Evolutionary conservation across 2,888 invertebrate species (phyloP), one percentile per base, ranked within the genome.

Genomic region (Alloplasta piceator): DNA sequence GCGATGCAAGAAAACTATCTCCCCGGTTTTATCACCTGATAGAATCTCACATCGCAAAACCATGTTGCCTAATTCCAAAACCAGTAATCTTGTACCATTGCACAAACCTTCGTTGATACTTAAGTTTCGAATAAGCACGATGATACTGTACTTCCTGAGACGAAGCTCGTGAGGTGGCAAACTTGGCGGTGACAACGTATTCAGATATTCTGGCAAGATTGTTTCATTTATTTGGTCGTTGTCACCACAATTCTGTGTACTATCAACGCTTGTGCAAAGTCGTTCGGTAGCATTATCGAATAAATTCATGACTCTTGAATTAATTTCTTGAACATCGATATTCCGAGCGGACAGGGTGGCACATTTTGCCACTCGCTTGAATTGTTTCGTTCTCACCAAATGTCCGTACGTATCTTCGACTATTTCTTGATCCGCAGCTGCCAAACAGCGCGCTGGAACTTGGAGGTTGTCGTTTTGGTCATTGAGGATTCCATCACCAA

Each of bases 21-120:
- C 26, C 26, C 26, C 26, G 26, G 26, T 26, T 26, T 26, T 26
- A 26, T 26, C 26, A 26, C 26, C 26, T 1, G 79, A 77, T 14
- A 85, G 66, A 70, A 85, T 85, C 81, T 84, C 60, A 72, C 83
- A 84, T 66, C 63, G 48, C 4, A 26, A 26, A 26, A 26, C 26
- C 26, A 26, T 26, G 26, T 26, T 26, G 26, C 26, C 26, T 26
- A 26, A 26, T 26, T 26, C 26, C 26, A 26, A 26, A 26, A 26
- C 26, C 26, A 26, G 26, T 26, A 26, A 26, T 78, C 85, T 64
- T 0, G 85, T 85, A 56, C 85, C 73, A 38, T 78, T 78, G 48
- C 73, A 78, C 43, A 78, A 72, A 10, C 72, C 78, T 66, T 78
- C 78, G 41, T 72, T 70, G 10, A 78, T 66, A 43, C 63, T 71